A percentile compares a stretch with the other conserved stretches of the same genome.
Conservation (phyloP, 92 coral and sea anemone genomes). For the Actinostola sp. region DNA sequence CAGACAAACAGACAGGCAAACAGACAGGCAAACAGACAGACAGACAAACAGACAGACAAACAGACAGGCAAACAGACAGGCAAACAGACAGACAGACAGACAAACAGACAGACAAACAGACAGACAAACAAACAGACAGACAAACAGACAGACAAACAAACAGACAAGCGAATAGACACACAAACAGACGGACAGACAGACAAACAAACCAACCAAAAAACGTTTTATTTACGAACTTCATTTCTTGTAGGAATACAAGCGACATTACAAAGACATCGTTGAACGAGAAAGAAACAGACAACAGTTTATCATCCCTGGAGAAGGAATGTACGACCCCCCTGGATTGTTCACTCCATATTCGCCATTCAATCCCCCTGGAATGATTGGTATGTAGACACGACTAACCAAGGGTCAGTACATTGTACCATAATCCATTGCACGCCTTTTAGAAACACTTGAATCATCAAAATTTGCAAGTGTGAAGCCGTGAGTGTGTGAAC, state of each 20-base stretch:
- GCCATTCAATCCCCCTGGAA: conserved; percentile 26
- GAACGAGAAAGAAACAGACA: conserved; percentile 18
- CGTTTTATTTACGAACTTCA: background rate
- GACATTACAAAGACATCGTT: conserved; percentile 19
- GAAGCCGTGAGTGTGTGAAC: too few relatives aligned
- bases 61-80: too few relatives aligned
- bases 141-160: too few relatives aligned
- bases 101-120: too few relatives aligned
- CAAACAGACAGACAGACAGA: too few relatives aligned
- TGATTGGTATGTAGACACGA: conserved; percentile 13
- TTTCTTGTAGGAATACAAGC: conserved; percentile 44
- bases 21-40: too few relatives aligned
- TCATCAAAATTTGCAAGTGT: background rate
- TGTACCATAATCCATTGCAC: background rate
- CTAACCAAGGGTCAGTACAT: background rate
- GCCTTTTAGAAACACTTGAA: background rate
- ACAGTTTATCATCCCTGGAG: background rate
- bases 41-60: too few relatives aligned
- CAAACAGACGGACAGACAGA: too few relatives aligned
- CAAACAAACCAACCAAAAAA: background rate
- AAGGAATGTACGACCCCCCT: conserved; percentile 10
- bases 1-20: too few relatives aligned
- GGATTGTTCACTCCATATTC: background rate
- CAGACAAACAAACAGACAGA: too few relatives aligned
- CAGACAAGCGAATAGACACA: too few relatives aligned